Conservation (phyloP, 2,888 invertebrate genomes). For the Auanema sp. region DNA sequence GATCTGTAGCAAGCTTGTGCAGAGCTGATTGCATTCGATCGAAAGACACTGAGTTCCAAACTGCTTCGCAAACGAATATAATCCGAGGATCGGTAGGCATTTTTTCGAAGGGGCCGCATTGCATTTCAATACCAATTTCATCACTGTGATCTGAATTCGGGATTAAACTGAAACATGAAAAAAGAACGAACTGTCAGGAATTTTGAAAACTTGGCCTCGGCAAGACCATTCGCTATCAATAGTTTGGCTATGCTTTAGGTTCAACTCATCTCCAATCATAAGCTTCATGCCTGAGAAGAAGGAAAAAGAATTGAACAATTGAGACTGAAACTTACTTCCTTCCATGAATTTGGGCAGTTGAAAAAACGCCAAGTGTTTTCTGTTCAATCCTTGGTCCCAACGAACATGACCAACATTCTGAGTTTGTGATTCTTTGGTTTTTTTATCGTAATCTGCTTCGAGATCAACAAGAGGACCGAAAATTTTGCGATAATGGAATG, state of each 20-base stretch:
- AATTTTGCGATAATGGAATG: conserved; percentile 97
- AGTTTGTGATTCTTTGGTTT: conserved; percentile 88
- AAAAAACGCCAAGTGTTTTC: conserved; percentile 96
- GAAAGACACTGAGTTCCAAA: conserved; percentile 60
- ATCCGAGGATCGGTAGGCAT: conserved; percentile 91
- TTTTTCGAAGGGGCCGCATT: conserved; percentile 77
- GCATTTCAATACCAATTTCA: conserved; percentile 94
- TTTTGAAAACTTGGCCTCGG: conserved; percentile 89
- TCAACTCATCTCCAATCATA: conserved; percentile 97
- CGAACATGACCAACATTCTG: conserved; percentile 91
- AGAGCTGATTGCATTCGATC: conserved; percentile 84
- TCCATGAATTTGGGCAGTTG: conserved; percentile 94
- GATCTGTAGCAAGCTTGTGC: conserved; percentile 91
- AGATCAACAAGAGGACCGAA: conserved; percentile 94
- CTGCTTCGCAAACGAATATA: conserved; percentile 87
- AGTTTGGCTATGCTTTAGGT: conserved; percentile 74
- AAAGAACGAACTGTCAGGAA: conserved; percentile 69
- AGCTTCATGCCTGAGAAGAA: conserved; percentile 82
- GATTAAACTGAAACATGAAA: not conserved
- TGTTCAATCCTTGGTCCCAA: conserved; percentile 97
- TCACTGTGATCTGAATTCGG: conserved; percentile 79
- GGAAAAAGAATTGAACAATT: not conserved
- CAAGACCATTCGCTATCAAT: conserved; percentile 79
- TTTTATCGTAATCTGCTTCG: conserved; percentile 97
- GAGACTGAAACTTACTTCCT: conserved; percentile 66